Conservation (phyloP, 2,113 vertebrate genomes). For the Campylomormyrus numenius region DNA sequence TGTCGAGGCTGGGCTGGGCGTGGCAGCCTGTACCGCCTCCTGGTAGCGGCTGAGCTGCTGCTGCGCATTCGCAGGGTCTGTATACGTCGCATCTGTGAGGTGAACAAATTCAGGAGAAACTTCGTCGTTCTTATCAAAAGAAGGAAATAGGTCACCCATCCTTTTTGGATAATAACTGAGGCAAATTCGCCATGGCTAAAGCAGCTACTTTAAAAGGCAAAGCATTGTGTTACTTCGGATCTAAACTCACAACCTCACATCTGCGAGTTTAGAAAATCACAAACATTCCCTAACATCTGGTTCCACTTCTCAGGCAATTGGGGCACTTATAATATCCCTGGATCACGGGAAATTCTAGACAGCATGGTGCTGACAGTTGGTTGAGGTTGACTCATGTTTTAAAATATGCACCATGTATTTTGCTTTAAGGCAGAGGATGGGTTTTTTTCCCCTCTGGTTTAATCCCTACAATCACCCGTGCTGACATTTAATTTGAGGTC, state of each 20-base stretch:
- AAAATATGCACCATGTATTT: neutral
- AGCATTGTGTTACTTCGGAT: neutral
- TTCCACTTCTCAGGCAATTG: neutral
- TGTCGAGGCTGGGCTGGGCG: slow-evolving; percentile 35
- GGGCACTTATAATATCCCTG: neutral
- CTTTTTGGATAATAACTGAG: neutral
- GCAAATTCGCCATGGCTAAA: neutral
- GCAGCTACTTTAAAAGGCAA: neutral
- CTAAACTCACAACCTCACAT: slow-evolving; percentile 3
- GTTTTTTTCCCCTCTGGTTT: neutral
- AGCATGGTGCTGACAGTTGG: slow-evolving; percentile 3
- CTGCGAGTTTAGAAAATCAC: neutral
- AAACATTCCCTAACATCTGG: slow-evolving; percentile 4
- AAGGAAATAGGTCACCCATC: neutral
- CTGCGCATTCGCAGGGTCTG: slow-evolving; percentile 77
- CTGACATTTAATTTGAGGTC: neutral
- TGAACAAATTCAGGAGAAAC: slow-evolving; percentile 19
- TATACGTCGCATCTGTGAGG: slow-evolving; percentile 64
- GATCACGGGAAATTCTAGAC: neutral
- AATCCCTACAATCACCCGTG: neutral
- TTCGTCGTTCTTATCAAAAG: neutral
- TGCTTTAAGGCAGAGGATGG: neutral
- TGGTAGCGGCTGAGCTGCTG: slow-evolving; percentile 80
- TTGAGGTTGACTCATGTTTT: neutral
- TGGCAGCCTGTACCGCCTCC: slow-evolving; percentile 55